Evolutionary conservation across 2,113 vertebrate species (phyloP).

Genomic region (Ammospiza caudacuta): DNA sequence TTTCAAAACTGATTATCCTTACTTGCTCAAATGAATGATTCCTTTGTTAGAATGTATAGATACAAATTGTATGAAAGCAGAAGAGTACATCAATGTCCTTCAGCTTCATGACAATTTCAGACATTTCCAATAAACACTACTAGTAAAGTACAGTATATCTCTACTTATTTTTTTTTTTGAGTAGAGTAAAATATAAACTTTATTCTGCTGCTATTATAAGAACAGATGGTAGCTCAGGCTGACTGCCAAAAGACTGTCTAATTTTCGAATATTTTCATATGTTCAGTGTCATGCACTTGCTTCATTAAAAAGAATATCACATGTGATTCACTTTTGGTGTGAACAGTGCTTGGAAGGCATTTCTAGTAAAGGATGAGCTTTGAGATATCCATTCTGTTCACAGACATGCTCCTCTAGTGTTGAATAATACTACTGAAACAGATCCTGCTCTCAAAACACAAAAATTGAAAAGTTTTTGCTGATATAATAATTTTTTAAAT

Average conservation of each 20-base stretch:
- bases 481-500: background rate
- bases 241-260: background rate
- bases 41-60: background rate
- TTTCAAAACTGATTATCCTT: background rate
- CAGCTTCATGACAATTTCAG: background rate
- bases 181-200: background rate
- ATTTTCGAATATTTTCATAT: background rate
- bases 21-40: background rate
- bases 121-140: background rate
- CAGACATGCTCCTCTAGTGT: background rate
- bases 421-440: background rate
- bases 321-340: background rate
- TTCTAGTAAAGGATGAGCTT: background rate
- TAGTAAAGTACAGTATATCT: background rate
- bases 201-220: background rate
- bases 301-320: slow-evolving; percentile 1
- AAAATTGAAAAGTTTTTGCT: background rate
- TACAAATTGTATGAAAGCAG: background rate
- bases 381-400: background rate
- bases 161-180: background rate
- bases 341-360: background rate
- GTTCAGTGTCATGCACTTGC: background rate
- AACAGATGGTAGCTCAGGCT: background rate
- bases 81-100: background rate
- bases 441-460: background rate